Evolutionary conservation across 2,113 vertebrate genomes (phyloP), one percentile per base, ranked within the genome.

Genomic region (Numida meleagris): DNA sequence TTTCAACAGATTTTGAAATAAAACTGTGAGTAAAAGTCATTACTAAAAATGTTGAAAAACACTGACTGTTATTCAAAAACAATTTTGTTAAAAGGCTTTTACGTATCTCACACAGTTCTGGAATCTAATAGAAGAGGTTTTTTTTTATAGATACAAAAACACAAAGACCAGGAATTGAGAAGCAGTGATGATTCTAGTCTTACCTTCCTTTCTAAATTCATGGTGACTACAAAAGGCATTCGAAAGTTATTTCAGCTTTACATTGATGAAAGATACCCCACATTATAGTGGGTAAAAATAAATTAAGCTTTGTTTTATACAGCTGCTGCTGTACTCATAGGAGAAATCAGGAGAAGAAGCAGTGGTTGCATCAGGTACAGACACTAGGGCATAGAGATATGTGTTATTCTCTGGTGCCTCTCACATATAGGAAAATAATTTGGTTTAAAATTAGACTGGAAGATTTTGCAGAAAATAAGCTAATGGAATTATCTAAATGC

Each of bases 11-110:
- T 74, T 94, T 89, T 73, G 71, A 72, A 92, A 74, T 91, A 57
- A 95, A 94, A 75, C 66, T 74, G 76, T 89, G 74, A 92, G 61
- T 88, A 95, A 87, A 95, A 96, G 34, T 94, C 82, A 94, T 95
- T 92, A 84, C 62, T 82, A 89, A 97, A 95, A 96, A 91, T 87
- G 80, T 91, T 94, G 89, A 74, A 97, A 96, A 96, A 74, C 83
- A 88, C 72, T 67, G 90, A 77, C 43, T 86, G 81, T 80, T 77
- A 92, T 96, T 96, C 94, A 92, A 95, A 95, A 93, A 40, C 62
- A 92, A 77, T 90, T 93, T 83, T 93, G 58, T 87, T 97, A 95
- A 96, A 87, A 96, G 62, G 21, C 68, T 96, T 97, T 96, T 96
- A 87, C 63, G 55, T 75, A 94, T 93, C 89, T 97, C 82, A 83